These are phyloP conservation scores for Clinocottus analis DNA, from an alignment of 2,113 vertebrate genomes.

Conservation along the genomic window DNA sequence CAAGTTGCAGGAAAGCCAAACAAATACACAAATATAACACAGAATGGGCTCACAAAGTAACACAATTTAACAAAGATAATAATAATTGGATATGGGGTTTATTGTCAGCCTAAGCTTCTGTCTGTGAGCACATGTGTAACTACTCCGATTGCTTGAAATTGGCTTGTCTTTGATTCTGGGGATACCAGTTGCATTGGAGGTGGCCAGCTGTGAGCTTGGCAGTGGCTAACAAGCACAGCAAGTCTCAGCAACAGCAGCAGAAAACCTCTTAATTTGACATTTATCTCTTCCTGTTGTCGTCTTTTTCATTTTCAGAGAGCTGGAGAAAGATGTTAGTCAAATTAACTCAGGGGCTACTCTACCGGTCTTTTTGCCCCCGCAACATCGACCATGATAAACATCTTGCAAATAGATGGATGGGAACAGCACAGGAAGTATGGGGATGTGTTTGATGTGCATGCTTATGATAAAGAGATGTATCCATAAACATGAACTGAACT, in stretches of 20 bases:
- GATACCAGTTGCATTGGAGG: not conserved
- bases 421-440: not conserved
- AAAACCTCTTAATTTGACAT: conserved; percentile 26
- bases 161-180: no score
- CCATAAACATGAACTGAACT: conserved; percentile 8
- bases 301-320: not conserved
- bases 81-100: no score
- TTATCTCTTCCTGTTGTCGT: conserved; percentile 2
- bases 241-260: not conserved
- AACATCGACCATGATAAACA: not conserved
- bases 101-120: no score
- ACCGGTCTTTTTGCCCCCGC: not conserved
- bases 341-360: not conserved
- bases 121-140: no score
- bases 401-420: not conserved
- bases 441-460: conserved; percentile 13
- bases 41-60: no score
- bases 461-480: not conserved
- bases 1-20: not conserved
- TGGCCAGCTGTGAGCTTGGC: conserved; percentile 8
- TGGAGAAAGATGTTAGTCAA: not conserved
- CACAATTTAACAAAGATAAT: not conserved
- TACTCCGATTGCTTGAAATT: no score
- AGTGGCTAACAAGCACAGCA: conserved; percentile 21
- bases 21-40: not conserved